Evolutionary conservation across 2,888 invertebrate species (phyloP).

Genomic region (Pyrochroa serraticornis): DNA sequence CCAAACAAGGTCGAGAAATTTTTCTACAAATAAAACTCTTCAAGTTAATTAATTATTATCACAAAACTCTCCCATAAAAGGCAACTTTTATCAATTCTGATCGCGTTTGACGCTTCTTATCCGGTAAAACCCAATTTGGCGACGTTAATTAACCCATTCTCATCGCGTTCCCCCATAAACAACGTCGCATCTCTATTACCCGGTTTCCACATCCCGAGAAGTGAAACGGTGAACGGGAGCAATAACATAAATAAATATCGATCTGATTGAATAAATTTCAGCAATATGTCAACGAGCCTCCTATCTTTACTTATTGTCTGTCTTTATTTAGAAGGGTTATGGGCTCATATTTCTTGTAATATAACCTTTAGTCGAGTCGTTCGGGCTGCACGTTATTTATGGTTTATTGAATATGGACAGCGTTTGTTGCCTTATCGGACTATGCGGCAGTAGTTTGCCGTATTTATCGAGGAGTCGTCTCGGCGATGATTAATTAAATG

Average conservation of each 20-base stretch:
- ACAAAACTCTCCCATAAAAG: too few species aligned
- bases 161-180: slow-evolving; percentile 19
- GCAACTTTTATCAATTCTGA: too few species aligned
- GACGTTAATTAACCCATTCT: too few species aligned
- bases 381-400: slow-evolving; percentile 31
- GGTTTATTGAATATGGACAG: slow-evolving; percentile 36
- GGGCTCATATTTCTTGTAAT: slow-evolving; percentile 41
- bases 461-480: slow-evolving; percentile 27
- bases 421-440: slow-evolving; percentile 28
- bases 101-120: too few species aligned
- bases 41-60: too few species aligned
- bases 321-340: slow-evolving; percentile 40
- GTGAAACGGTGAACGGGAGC: slow-evolving; percentile 28
- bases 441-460: slow-evolving; percentile 22
- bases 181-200: slow-evolving; percentile 17
- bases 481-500: slow-evolving; percentile 25
- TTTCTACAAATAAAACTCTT: too few species aligned
- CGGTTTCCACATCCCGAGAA: slow-evolving; percentile 8
- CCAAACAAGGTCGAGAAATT: too few species aligned
- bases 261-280: slow-evolving; percentile 39
- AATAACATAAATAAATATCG: slow-evolving; percentile 34
- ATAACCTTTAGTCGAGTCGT: slow-evolving; percentile 37
- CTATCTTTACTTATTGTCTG: slow-evolving; percentile 41
- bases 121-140: too few species aligned
- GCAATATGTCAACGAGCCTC: slow-evolving; percentile 41